Evolutionary conservation across 2,113 vertebrate species (phyloP), one percentile per base, ranked within the genome.

Genomic region (Syngnathus typhle): DNA sequence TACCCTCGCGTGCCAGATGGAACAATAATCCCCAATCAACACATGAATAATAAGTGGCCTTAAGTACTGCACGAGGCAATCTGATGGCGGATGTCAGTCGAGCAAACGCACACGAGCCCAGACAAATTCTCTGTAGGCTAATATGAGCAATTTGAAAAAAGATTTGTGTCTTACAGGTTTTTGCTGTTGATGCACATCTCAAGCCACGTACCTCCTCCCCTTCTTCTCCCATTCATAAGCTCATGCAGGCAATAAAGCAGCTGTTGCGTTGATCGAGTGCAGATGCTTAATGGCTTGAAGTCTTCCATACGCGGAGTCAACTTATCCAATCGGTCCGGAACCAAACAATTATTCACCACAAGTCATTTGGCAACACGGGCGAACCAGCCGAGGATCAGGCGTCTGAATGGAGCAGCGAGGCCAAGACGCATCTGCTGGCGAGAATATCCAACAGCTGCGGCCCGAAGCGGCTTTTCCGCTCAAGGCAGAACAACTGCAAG

Each of bases 21-120:
- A 87, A 86, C 91, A 91, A 94, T 93, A 94, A 93, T 94, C 89
- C 84, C 85, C 80, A 87, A 88, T 88, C 85, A 93, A 88, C 81
- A 88, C 74, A 82, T 83, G 91, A 92, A 93, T 91, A 89, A 89
- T 92, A 93, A 92, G 76, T 81, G 75, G 82, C 64, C 67, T 85
- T 70, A 92, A 76, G 82, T 82, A 60, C 47, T 72, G 65, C 73
- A 79, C 38, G 43, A 52, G 78, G 76, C 79, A 72, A 49, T 65
- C 44, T 63, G 27, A 69, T 72, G 70, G 81, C 64, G 76, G 75
- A 79, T 76, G 71, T 64, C 56, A 76, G 39, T 73, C 67, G 69
- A 80, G 66, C 39, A 73, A 79, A 71, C 66, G 27, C 68, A 52
- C 7, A n/a, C 19, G 16, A 5, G 7, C 49, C 7, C 1, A 5